Percentiles rank a stretch among this genome's conserved stretches.
Conservation (phyloP, 2,797 vertebrate genomes). For the Picus viridis region DNA sequence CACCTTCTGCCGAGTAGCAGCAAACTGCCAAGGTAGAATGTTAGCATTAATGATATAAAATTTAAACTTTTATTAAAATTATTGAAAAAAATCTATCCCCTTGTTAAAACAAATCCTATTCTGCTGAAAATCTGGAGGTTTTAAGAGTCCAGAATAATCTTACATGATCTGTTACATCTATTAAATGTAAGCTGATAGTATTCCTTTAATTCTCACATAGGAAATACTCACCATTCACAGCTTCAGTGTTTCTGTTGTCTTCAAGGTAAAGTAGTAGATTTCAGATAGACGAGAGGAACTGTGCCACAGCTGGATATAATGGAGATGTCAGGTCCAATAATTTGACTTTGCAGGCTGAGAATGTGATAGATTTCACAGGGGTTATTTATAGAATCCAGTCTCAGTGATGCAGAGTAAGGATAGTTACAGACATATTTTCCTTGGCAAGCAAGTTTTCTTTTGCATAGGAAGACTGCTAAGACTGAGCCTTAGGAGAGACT, state of each 20-base stretch:
- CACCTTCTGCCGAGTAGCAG: background rate
- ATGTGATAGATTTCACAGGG: conserved; percentile 62
- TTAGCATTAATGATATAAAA: background rate
- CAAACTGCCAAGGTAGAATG: background rate
- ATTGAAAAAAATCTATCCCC: fast-evolving
- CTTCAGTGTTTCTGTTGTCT: background rate
- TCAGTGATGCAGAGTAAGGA: conserved; percentile 47
- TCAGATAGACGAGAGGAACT: conserved; percentile 36
- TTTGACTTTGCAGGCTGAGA: conserved; percentile 51
- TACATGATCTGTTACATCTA: background rate
- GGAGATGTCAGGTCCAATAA: conserved; percentile 71
- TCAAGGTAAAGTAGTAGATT: background rate
- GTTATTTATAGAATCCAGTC: conserved; percentile 70
- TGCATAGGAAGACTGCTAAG: background rate
- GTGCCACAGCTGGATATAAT: conserved; percentile 48
- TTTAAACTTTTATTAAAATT: background rate
- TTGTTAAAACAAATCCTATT: background rate
- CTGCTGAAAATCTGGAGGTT: background rate
- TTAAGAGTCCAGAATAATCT: background rate
- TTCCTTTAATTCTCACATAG: background rate
- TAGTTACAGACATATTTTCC: conserved; percentile 53
- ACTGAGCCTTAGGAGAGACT: conserved; percentile 10
- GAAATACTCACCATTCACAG: background rate
- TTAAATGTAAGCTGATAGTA: background rate
- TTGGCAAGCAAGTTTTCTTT: conserved; percentile 44